phyloP scores from a whole-genome alignment of 1,140 invertebrate genomes.

The Neotoxoptera formosana region DNA sequence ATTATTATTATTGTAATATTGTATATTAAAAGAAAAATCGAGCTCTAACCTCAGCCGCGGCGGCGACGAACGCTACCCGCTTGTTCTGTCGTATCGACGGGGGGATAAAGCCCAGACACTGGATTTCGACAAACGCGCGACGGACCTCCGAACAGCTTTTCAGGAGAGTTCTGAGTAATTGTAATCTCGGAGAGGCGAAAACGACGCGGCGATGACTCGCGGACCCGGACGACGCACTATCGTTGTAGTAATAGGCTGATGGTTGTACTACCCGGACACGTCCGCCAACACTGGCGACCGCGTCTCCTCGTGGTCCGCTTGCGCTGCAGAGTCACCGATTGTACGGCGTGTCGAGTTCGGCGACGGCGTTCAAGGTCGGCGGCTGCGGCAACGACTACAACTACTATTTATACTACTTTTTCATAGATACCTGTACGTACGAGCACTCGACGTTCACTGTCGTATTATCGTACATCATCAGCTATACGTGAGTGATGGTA shows the following conservation, averaged over 20 bases:
- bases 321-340: background rate
- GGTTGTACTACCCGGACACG: background rate
- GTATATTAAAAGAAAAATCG: background rate
- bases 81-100: background rate
- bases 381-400: background rate
- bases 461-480: background rate
- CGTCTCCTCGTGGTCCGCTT: constrained; percentile 8
- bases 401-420: background rate
- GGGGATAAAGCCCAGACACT: background rate
- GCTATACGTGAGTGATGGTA: background rate
- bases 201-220: background rate
- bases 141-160: background rate
- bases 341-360: background rate
- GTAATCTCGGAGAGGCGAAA: background rate
- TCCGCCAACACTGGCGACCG: constrained; percentile 22
- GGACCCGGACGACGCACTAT: background rate
- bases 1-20: background rate
- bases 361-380: constrained; percentile 45
- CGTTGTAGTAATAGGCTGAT: background rate
- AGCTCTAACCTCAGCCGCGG: background rate
- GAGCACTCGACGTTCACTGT: constrained; percentile 1
- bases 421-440: background rate
- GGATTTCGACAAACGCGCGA: background rate
- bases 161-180: too few species aligned
- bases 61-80: too few species aligned